These are phyloP conservation scores for Drosophila mettleri DNA, from an alignment of 2,888 invertebrate genomes.

Conservation along the genomic window DNA sequence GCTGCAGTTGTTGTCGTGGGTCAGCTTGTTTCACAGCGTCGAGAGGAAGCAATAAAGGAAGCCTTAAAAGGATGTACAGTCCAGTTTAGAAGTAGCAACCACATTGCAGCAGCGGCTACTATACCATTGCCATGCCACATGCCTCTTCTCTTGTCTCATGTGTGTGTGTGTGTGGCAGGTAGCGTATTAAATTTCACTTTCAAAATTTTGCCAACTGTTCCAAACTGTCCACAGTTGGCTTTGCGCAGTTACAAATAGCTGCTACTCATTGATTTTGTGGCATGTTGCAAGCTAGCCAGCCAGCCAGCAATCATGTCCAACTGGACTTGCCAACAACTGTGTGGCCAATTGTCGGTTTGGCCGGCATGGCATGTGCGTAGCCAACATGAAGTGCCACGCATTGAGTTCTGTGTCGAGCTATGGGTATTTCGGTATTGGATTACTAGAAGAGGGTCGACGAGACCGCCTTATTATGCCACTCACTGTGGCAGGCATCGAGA, in stretches of 20 bases:
- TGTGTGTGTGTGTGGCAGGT: slow-evolving; percentile 38
- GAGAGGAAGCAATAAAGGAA: slow-evolving; percentile 59
- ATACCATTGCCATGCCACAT: neutral
- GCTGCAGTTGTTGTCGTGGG: slow-evolving; percentile 4
- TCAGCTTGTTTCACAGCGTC: slow-evolving; percentile 41
- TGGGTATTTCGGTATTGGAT: slow-evolving; percentile 38
- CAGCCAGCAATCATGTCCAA: slow-evolving; percentile 17
- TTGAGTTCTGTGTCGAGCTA: slow-evolving; percentile 6
- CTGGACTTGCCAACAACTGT: slow-evolving; percentile 42
- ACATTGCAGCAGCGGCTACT: slow-evolving; percentile 22
- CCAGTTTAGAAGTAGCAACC: slow-evolving; percentile 44
- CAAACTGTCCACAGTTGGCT: slow-evolving; percentile 56
- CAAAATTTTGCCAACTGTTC: slow-evolving; percentile 68
- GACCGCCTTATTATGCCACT: slow-evolving; percentile 16
- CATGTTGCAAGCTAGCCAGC: slow-evolving; percentile 54
- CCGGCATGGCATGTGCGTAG: slow-evolving; percentile 55
- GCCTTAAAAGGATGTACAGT: slow-evolving; percentile 41
- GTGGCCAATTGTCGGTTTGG: slow-evolving; percentile 58
- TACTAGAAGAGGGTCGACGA: slow-evolving; percentile 61
- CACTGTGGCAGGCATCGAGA: slow-evolving; percentile 27
- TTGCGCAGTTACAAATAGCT: slow-evolving; percentile 54
- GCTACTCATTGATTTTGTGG: slow-evolving; percentile 76
- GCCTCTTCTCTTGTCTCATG: neutral
- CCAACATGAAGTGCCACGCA: slow-evolving; percentile 17
- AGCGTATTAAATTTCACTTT: slow-evolving; percentile 65